A percentile compares a stretch with the other conserved stretches of the same genome.
phyloP scores from a whole-genome alignment of 2,113 vertebrate species.

The Elgaria multicarinata region DNA sequence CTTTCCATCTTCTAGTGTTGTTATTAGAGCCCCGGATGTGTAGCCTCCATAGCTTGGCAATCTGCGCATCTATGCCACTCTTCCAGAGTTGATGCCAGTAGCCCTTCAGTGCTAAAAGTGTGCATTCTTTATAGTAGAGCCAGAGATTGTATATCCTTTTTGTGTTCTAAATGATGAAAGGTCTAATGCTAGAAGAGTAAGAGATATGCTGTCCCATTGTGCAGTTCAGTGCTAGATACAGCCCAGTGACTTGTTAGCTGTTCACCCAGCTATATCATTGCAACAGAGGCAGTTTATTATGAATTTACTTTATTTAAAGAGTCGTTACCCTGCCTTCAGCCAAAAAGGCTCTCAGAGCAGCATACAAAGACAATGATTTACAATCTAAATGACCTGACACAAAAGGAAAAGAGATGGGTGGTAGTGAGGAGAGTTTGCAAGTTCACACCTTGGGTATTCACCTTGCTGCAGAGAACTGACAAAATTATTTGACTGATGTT shows the following conservation, averaged over 20 bases:
- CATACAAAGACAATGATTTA: background rate
- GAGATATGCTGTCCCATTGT: background rate
- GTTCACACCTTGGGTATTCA: background rate
- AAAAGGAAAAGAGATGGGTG: background rate
- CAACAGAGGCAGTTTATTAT: background rate
- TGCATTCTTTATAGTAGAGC: background rate
- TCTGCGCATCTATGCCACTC: background rate
- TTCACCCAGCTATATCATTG: background rate
- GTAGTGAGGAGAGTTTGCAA: too few species aligned
- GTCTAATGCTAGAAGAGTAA: background rate
- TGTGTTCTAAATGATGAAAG: background rate
- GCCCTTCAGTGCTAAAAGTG: background rate
- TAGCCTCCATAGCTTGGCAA: background rate
- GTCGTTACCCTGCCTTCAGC: background rate
- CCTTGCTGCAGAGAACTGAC: background rate
- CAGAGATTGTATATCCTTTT: background rate
- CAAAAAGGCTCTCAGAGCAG: background rate
- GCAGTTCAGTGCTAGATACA: background rate
- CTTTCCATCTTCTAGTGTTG: background rate
- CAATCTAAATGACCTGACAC: background rate
- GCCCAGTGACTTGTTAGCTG: background rate
- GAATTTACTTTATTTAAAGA: background rate
- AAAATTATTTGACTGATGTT: background rate
- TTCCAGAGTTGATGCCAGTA: background rate
- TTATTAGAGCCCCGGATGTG: background rate